Conservation (phyloP, 2,888 invertebrate species). For the Athalia cordata region DNA sequence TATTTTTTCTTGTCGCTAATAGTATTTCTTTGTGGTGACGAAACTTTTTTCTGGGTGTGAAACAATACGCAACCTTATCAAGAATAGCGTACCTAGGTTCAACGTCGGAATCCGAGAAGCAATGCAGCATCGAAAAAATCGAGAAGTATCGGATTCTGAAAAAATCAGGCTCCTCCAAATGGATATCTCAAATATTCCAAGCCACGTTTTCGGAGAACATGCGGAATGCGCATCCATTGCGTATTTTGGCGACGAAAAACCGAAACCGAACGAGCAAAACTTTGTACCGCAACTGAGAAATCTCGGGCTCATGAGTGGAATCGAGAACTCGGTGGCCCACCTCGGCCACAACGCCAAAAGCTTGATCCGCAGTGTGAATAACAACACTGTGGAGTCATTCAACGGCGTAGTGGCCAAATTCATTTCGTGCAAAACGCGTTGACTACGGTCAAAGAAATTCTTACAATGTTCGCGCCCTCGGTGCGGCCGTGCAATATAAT, state of each 20-base stretch:
- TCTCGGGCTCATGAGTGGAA: slow-evolving; percentile 1
- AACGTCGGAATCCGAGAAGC: neutral
- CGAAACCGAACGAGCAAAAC: slow-evolving; percentile 41
- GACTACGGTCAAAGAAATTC: slow-evolving; percentile 30
- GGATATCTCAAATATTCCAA: slow-evolving; percentile 34
- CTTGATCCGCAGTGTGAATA: slow-evolving; percentile 42
- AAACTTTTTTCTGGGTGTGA: no score
- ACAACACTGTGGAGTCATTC: slow-evolving; percentile 47
- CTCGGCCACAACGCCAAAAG: slow-evolving; percentile 14
- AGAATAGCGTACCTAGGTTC: neutral
- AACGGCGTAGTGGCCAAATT: slow-evolving; percentile 48
- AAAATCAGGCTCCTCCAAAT: slow-evolving; percentile 18
- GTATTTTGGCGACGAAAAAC: slow-evolving; percentile 43
- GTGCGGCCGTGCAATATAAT: slow-evolving; percentile 40
- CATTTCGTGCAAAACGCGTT: slow-evolving; percentile 47
- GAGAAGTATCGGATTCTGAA: neutral
- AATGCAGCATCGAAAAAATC: neutral
- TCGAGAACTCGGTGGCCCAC: slow-evolving; percentile 16
- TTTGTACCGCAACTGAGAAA: slow-evolving; percentile 28
- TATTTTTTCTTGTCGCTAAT: no score
- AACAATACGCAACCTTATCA: neutral
- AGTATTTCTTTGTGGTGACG: no score
- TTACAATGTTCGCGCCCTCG: slow-evolving; percentile 43
- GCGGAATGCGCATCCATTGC: slow-evolving; percentile 30
- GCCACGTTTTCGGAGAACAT: slow-evolving; percentile 45